Evolutionary conservation across 2,113 vertebrate species (phyloP).

Genomic region (Rhinoptilus africanus): DNA sequence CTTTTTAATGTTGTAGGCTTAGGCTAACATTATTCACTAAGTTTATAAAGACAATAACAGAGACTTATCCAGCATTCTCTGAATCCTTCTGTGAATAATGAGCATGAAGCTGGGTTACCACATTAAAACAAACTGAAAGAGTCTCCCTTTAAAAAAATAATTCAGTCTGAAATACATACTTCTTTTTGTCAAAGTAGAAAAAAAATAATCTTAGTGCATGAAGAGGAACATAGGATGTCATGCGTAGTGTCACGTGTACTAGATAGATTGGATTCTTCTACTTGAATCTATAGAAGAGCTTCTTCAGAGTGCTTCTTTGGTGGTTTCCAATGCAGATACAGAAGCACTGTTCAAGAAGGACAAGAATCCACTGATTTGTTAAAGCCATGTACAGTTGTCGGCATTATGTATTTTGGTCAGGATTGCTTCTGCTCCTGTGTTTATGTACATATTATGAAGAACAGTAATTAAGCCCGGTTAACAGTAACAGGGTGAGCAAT

Average conservation of each 20-base stretch:
- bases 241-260: fast-evolving
- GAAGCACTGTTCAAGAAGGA: background rate
- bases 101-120: fast-evolving
- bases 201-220: background rate
- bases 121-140: background rate
- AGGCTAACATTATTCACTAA: background rate
- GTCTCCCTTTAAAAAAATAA: background rate
- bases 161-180: background rate
- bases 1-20: background rate
- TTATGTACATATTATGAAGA: background rate
- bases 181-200: background rate
- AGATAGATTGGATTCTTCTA: background rate
- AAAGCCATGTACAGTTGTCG: background rate
- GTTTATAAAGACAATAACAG: background rate
- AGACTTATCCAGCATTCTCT: background rate
- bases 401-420: background rate
- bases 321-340: background rate
- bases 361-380: background rate
- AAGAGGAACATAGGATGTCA: background rate
- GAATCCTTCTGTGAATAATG: background rate
- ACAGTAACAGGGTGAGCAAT: background rate
- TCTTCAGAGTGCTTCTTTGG: background rate
- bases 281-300: background rate
- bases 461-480: background rate
- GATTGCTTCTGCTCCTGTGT: background rate